A percentile compares a stretch with the other conserved stretches of the same genome.
Evolutionary conservation across 2,797 vertebrate species (phyloP).

Genomic region (Lycodopsis pacificus): DNA sequence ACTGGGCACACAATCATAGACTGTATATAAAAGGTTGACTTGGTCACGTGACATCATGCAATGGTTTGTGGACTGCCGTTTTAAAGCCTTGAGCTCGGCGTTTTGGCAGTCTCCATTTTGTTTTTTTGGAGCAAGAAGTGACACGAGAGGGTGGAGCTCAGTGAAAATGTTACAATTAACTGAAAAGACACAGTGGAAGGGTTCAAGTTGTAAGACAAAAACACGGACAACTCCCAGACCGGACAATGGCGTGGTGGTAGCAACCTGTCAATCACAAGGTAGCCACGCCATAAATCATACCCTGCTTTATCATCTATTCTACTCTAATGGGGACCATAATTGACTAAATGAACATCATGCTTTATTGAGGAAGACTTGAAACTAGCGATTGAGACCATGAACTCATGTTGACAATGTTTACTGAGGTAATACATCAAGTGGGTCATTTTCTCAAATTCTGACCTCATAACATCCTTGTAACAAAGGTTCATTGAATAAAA

Average conservation of each 20-base stretch:
- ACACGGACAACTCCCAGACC: neutral
- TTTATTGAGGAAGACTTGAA: neutral
- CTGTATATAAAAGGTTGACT: neutral
- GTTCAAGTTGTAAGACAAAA: neutral
- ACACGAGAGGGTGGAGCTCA: too few relatives aligned
- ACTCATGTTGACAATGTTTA: neutral
- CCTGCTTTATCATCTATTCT: neutral
- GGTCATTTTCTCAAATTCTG: neutral
- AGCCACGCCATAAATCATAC: neutral
- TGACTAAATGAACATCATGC: neutral
- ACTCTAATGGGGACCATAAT: neutral
- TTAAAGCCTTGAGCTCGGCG: too few relatives aligned
- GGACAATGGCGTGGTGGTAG: neutral
- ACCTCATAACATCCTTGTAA: neutral
- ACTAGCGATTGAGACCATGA: neutral
- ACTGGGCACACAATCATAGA: neutral
- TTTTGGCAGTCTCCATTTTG: too few relatives aligned
- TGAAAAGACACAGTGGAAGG: neutral
- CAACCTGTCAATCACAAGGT: neutral
- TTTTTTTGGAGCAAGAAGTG: neutral
- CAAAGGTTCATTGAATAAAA: neutral
- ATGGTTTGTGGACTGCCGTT: too few relatives aligned
- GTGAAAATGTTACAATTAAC: too few relatives aligned
- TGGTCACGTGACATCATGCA: neutral
- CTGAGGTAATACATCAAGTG: neutral